Evolutionary conservation across 2,113 vertebrate species (phyloP).

Genomic region (Trogon surrucura): DNA sequence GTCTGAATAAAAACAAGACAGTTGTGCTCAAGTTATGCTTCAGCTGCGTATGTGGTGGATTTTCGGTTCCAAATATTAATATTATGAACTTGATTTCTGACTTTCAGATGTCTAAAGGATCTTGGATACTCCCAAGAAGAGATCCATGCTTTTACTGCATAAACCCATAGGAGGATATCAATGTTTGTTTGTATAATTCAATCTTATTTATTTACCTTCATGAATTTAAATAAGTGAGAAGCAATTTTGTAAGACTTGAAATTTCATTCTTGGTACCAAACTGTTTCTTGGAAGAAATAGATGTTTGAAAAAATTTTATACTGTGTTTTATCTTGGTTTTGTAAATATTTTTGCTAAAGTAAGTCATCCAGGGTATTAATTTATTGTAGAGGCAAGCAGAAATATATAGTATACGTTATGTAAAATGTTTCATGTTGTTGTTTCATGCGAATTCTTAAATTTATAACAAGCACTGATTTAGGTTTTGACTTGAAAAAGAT

Average conservation of each 20-base stretch:
- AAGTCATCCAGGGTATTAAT: slow-evolving; percentile 41
- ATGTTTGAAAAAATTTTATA: slow-evolving; percentile 58
- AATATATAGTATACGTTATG: not conserved
- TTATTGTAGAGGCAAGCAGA: slow-evolving; percentile 52
- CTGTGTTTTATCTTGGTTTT: slow-evolving; percentile 70
- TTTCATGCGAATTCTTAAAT: slow-evolving; percentile 24
- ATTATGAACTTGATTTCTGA: not conserved
- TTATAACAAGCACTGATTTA: slow-evolving; percentile 18
- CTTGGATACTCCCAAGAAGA: slow-evolving; percentile 77
- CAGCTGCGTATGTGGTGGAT: not conserved
- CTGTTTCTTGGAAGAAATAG: slow-evolving; percentile 64
- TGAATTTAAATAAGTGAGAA: slow-evolving; percentile 47
- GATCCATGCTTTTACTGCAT: slow-evolving; percentile 75
- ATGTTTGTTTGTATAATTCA: not conserved
- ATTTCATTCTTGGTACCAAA: slow-evolving; percentile 59
- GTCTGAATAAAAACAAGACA: not conserved
- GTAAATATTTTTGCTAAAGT: slow-evolving; percentile 76
- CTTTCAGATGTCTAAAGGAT: slow-evolving; percentile 77
- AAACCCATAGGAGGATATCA: not conserved
- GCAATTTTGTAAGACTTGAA: slow-evolving; percentile 71
- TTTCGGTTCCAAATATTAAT: not conserved
- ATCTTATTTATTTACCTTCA: slow-evolving; percentile 56
- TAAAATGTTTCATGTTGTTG: slow-evolving; percentile 8
- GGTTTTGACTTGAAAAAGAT: slow-evolving; percentile 58
- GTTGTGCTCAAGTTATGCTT: not conserved